Evolutionary conservation across 2,888 invertebrate species (phyloP).

Genomic region (Drosophila basisetae): DNA sequence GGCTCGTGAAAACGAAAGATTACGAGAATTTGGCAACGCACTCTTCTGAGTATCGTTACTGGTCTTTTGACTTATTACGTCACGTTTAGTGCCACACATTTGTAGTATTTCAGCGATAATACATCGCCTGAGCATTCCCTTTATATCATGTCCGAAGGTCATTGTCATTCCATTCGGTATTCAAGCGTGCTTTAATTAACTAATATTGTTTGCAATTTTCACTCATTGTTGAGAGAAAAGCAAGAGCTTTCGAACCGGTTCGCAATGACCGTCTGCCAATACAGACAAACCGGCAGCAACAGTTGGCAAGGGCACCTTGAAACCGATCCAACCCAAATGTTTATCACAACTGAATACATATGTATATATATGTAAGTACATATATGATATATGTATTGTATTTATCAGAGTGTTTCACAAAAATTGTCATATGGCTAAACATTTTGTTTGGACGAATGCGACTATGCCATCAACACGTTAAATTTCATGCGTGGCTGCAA

Average conservation of each 20-base stretch:
- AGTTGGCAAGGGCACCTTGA: slow-evolving; percentile 71
- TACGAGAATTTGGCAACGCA: background rate
- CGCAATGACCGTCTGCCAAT: slow-evolving; percentile 12
- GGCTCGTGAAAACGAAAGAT: background rate
- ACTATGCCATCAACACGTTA: slow-evolving; percentile 47
- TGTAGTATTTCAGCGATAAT: background rate
- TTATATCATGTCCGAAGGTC: slow-evolving; percentile 57
- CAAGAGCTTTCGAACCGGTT: slow-evolving; percentile 66
- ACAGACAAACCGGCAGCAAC: slow-evolving; percentile 23
- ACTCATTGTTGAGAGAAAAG: slow-evolving; percentile 46
- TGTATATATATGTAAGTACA: slow-evolving; percentile 5
- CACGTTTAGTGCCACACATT: background rate
- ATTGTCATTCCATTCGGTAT: slow-evolving; percentile 41
- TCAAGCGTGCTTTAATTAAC: slow-evolving; percentile 19
- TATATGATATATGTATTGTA: slow-evolving; percentile 1
- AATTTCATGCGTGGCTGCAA: slow-evolving; percentile 49
- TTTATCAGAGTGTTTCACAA: slow-evolving; percentile 9
- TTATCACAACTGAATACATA: slow-evolving; percentile 21
- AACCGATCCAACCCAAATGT: slow-evolving; percentile 48
- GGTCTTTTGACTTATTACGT: background rate
- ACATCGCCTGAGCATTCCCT: background rate
- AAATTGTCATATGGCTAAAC: slow-evolving; percentile 52
- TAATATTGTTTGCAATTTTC: slow-evolving; percentile 39
- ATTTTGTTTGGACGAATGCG: slow-evolving; percentile 48
- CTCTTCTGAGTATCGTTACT: background rate